Base-by-base conservation (phyloP, 2,888 invertebrate genomes). In the Seira ritae region DNA sequence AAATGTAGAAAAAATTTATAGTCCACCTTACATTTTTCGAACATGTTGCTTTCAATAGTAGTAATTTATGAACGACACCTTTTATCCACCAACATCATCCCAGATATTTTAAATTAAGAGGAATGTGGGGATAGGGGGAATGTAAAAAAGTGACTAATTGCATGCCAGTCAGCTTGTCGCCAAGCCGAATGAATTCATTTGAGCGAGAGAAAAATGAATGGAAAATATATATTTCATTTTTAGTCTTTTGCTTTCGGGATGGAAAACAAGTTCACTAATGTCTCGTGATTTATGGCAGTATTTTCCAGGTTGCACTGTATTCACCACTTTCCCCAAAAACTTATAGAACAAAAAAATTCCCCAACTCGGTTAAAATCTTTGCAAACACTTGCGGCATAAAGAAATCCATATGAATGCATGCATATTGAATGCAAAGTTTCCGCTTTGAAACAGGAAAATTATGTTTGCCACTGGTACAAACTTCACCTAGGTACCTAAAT, bases 71-170 rank as follows among this genome's bases (percentile, higher is more conserved):
- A 17, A 17, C 55, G 17, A 55, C 55, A 17, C 55, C 55, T 55
- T 55, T 55, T 20, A 62, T 62, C 62, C 62, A 62, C 22, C 19
- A 62, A 62, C 20, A 8, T 20, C 22, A 62, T 22, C 22, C 6
- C 20, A 62, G 62, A 15, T 62, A 62, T 12, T 62, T 62, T 62
- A 62, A 62, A 62, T 62, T 62, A 62, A 62, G 62, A 62, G 62
- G 62, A 20, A 65, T 72, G 42, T 42, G 20, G 0, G 37, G 37
- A 20, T n/a, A 19, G 10, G 23, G 72, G 22, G 62, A 68, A 67
- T 24, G 24, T 46, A 67, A 69, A 75, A 76, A 70, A 78, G 78
- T 78, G 78, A 78, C 78, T 78, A 78, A 78, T 78, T 78, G 78
- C 69, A 65, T 69, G 69, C 42, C 23, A 70, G 77, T 77, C 70